Base-by-base conservation (phyloP, 2,797 vertebrate genomes). In the Channallabes apus region DNA sequence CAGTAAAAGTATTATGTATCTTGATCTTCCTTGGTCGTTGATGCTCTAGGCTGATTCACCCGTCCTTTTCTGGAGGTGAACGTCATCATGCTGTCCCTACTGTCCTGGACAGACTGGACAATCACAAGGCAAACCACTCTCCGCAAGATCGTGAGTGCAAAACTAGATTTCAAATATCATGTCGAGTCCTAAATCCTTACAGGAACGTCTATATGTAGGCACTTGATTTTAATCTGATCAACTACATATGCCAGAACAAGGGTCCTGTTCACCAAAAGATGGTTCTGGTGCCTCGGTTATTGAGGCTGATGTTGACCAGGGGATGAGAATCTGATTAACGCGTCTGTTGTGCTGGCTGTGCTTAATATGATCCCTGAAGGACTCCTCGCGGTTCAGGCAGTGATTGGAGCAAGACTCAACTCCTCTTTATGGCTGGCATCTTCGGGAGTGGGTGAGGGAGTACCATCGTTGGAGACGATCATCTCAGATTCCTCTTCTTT, bases 401-500 rank as follows among this genome's bases (percentile, higher is more conserved):
- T 79, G 72, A 61, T 84, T 84, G 82, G 85, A 83, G 91, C 90
- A 32, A 89, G 71, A 86, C 87, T 73, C 41, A 84, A 65, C 4
- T 91, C 92, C 27, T 85, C 82, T 6, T 62, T 59, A 75, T 68
- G 83, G 46, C 90, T 90, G 2, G 73, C 54, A 41, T 87, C 82
- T 69, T 90, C 86, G 56, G 6, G 85, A n/a, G 12, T n/a, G 51
- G 86, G 87, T 7, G 90, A 86, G 67, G 86, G 78, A 69, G 85
- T 89, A 22, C 84, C 80, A 72, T 92, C 89, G 87, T 84, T 64
- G 20, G 76, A 65, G 15, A 86, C 89, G 68, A 51, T 65, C 41
- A 15, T 82, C 4, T 89, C 89, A 0, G 88, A 86, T 18, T 86
- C 89, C 69, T 82, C 80, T 86, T 91, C 90, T 77, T 69, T 88